Base-by-base conservation (phyloP, 1,140 invertebrate species). In the Aricia agestis region DNA sequence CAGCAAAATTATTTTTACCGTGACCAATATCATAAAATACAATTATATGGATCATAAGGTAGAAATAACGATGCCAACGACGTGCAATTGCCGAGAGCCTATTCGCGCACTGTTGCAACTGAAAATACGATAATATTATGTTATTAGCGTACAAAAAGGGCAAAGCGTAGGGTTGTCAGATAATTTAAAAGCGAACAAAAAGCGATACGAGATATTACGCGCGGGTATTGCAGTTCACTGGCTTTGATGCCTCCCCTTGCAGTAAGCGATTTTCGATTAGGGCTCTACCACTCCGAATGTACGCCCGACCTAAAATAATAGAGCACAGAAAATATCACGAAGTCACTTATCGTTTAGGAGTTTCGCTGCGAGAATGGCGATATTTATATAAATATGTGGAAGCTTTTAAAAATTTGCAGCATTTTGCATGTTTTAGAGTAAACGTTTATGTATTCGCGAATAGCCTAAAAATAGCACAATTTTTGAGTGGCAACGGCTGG, bases 181-280 rank as follows among this genome's bases (percentile, higher is more conserved):
- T 75, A 77, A 79, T 79, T 76, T 79, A 79, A 86, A 83, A 86
- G 82, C 79, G 77, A 72, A 80, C 70, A 83, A 83, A 89, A 86
- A 85, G 82, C 69, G 71, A 61, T 41, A 84, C 71, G 72, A 63
- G 17, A 84, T 80, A 79, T 74, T 73, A 78, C 84, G 79, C 77
- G 81, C 67, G 5, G 67, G 45, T 61, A 52, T 32, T 69, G 70
- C 32, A 66, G 73, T 71, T 74, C 73, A 74, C 58, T 74, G 69
- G 31, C 11, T 59, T 63, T 32, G 67, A 36, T 65, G 58, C 41
- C 61, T 52, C 45, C 45, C 45, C 45, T 52, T 52, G 45, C 41
- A 42, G 41, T 52, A 52, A 52, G 45, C 45, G 45, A 52, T 52
- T 52, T 52, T 52, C 45, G 45, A 52, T 52, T 52, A 52, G 45